These are phyloP conservation scores for Propsilocerus akamusi DNA, from an alignment of 1,140 invertebrate species.

Conservation along the genomic window DNA sequence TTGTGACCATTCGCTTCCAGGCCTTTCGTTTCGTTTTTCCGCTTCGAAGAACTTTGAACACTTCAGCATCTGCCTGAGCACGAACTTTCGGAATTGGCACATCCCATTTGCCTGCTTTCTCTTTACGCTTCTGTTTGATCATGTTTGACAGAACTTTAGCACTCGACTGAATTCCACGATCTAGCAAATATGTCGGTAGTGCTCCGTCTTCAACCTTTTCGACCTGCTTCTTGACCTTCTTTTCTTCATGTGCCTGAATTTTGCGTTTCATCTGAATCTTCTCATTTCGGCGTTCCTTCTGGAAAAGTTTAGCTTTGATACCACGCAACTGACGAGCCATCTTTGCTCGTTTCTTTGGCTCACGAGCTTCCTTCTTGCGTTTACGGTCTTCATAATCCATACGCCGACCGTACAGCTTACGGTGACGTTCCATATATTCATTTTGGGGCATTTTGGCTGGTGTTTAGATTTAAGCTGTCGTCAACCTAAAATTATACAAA, in stretches of 20 bases:
- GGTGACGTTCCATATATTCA: slow-evolving; percentile 97
- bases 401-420: slow-evolving; percentile 86
- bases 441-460: slow-evolving; percentile 88
- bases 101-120: slow-evolving; percentile 99
- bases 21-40: slow-evolving; percentile 92
- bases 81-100: slow-evolving; percentile 97
- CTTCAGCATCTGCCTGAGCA: slow-evolving; percentile 94
- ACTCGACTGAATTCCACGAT: slow-evolving; percentile 83
- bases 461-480: slow-evolving; percentile 1
- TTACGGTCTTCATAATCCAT: slow-evolving; percentile 97
- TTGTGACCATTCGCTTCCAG: slow-evolving; percentile 99
- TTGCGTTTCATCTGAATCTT: slow-evolving; percentile 99
- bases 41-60: slow-evolving; percentile 86
- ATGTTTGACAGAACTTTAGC: slow-evolving; percentile 97
- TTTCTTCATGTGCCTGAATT: slow-evolving; percentile 82
- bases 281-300: slow-evolving; percentile 90
- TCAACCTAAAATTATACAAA: neutral
- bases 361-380: slow-evolving; percentile 86
- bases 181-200: slow-evolving; percentile 87
- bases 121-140: slow-evolving; percentile 99
- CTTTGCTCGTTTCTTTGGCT: slow-evolving; percentile 73
- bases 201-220: slow-evolving; percentile 77
- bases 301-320: slow-evolving; percentile 95
- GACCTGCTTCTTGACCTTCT: slow-evolving; percentile 68
- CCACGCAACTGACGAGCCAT: slow-evolving; percentile 85